Evolutionary conservation across 2,888 invertebrate species (phyloP), one percentile per base, ranked within the genome.

Genomic region (Leptinotarsa peninsularis): DNA sequence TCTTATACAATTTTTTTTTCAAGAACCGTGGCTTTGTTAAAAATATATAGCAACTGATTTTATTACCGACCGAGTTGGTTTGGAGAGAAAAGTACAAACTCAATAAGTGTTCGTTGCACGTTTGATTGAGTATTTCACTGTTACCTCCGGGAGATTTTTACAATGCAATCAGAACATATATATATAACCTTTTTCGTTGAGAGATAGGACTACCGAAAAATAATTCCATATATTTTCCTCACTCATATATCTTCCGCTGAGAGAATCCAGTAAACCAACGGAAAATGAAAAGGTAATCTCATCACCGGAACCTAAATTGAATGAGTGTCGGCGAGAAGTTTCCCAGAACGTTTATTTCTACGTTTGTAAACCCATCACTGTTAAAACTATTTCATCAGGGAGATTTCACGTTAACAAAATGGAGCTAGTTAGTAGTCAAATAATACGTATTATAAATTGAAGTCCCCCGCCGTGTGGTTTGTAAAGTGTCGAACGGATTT

Each of bases 111-210:
- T 87, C 86, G 85, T 85, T 87, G 88, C 87, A 87, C 85, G 86
- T 86, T 87, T 88, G 88, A 88, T 88, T 88, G 88, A 87, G 85
- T 85, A 85, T 88, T 87, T 88, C 88, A 88, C 86, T 87, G 88
- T 87, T 87, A 87, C 87, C 87, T 87, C 85, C 85, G 85, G 87
- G 85, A 83, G 77, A 82, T 82, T 83, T 82, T 81, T 84, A 87
- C 87, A 88, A 88, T 88, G 88, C 85, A 88, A 88, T 88, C 88
- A 88, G 85, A 85, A 83, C 83, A 84, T 85, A 85, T 63, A 63
- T 63, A 63, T 58, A 58, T 85, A 86, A 83, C 83, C 82, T 82
- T 81, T 81, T 72, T 75, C 76, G 76, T 74, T 78, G 78, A 80
- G 78, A 56, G 18, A 81, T 80, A 72, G 76, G 70, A 80, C 80